Evolutionary conservation across 2,888 invertebrate genomes (phyloP).

Genomic region (Himalopsyche japonica): DNA sequence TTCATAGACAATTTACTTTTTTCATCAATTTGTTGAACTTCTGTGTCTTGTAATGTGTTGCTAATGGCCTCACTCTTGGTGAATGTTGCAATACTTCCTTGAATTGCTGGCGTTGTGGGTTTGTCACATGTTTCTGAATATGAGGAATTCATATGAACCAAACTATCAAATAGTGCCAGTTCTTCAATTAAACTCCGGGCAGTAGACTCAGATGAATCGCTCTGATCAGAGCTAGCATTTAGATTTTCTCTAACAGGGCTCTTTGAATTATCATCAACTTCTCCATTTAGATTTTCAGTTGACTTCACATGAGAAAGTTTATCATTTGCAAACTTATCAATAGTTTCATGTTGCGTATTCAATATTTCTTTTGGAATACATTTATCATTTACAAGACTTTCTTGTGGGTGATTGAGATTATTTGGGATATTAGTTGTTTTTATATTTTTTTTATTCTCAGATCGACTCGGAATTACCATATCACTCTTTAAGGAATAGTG

Average conservation of each 20-base stretch:
- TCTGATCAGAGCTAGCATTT: background rate
- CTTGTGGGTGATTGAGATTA: background rate
- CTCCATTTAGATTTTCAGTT: background rate
- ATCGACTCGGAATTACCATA: background rate
- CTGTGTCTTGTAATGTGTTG: background rate
- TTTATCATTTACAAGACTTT: background rate
- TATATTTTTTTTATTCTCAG: background rate
- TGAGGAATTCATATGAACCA: background rate
- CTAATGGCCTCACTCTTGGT: background rate
- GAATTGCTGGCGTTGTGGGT: background rate
- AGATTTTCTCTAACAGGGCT: background rate
- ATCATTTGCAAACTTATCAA: background rate
- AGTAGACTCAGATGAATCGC: slow-evolving; percentile 33
- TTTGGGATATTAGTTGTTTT: background rate
- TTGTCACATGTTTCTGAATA: background rate
- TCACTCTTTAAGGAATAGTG: background rate
- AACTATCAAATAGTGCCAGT: slow-evolving; percentile 2
- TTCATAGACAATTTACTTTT: background rate
- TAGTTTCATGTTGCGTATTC: background rate
- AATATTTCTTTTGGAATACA: background rate
- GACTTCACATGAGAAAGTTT: background rate
- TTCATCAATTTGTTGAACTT: background rate
- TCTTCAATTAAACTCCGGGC: slow-evolving; percentile 30
- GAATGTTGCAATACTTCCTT: background rate
- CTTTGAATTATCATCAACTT: background rate